Conservation (phyloP, 2,888 invertebrate genomes). For the Nemotelus pantherinus region DNA sequence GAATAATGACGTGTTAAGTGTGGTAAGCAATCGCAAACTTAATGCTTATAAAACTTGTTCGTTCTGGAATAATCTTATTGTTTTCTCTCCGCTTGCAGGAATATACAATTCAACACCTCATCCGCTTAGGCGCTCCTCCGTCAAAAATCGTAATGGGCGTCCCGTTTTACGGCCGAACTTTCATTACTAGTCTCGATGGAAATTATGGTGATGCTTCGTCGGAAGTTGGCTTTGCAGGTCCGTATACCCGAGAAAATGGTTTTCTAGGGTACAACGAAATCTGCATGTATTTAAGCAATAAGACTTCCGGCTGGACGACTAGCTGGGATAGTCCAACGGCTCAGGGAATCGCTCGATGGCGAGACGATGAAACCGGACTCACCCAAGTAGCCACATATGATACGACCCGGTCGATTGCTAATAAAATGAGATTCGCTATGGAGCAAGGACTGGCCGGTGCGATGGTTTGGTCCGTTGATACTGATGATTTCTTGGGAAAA, state of each 20-base stretch:
- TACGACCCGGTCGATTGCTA: slow-evolving; percentile 75
- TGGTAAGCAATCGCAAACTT: slow-evolving; percentile 68
- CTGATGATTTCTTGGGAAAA: slow-evolving; percentile 83
- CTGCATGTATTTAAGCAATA: slow-evolving; percentile 71
- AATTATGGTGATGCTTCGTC: slow-evolving; percentile 65
- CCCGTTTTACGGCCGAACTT: slow-evolving; percentile 86
- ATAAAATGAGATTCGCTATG: slow-evolving; percentile 77
- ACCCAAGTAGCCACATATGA: slow-evolving; percentile 79
- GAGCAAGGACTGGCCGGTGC: slow-evolving; percentile 76
- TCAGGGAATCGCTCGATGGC: slow-evolving; percentile 65
- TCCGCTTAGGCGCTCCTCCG: slow-evolving; percentile 77
- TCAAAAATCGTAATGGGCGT: slow-evolving; percentile 84
- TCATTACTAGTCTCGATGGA: slow-evolving; percentile 65
- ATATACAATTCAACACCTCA: slow-evolving; percentile 78
- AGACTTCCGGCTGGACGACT: slow-evolving; percentile 71
- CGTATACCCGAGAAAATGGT: slow-evolving; percentile 80
- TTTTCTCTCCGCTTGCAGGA: slow-evolving; percentile 66
- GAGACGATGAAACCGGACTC: slow-evolving; percentile 71
- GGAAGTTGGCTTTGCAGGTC: slow-evolving; percentile 77
- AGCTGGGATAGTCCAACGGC: slow-evolving; percentile 75
- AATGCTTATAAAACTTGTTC: too few species aligned
- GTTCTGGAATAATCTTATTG: too few species aligned
- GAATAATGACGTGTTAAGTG: slow-evolving; percentile 69
- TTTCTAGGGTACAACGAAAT: slow-evolving; percentile 92
- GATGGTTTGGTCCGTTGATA: slow-evolving; percentile 92